phyloP scores from a whole-genome alignment of 2,888 invertebrate species.

The Dysmachus trigonus region DNA sequence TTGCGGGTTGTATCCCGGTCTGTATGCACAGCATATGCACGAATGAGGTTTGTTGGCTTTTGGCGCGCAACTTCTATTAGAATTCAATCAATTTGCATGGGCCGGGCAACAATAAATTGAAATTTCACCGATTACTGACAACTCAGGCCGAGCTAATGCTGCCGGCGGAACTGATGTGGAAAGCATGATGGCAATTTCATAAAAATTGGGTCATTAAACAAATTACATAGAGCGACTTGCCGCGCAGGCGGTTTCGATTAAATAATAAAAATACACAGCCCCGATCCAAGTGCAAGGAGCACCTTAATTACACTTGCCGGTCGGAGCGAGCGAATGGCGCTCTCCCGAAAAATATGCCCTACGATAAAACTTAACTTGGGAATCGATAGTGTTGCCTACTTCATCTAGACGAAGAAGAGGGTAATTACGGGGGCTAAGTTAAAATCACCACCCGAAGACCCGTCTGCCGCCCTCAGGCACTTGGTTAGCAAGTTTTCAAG shows the following conservation, averaged over 20 bases:
- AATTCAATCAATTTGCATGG: constrained; percentile 25
- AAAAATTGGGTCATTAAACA: constrained; percentile 8
- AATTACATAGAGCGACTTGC: background rate
- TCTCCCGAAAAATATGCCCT: background rate
- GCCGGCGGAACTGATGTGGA: background rate
- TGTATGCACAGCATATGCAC: background rate
- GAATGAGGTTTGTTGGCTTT: constrained; percentile 23
- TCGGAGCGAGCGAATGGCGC: background rate
- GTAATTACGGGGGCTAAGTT: background rate
- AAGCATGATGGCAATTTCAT: background rate
- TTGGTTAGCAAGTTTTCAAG: background rate
- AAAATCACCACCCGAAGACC: background rate
- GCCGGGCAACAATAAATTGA: constrained; percentile 14
- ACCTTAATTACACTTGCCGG: background rate
- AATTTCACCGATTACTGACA: constrained; percentile 18
- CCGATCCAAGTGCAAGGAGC: background rate
- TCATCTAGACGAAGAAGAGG: background rate
- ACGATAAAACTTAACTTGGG: background rate
- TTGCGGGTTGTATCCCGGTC: constrained; percentile 3
- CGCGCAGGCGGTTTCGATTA: background rate
- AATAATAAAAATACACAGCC: background rate
- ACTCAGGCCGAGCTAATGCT: background rate
- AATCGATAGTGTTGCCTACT: background rate
- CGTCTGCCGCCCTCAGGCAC: background rate
- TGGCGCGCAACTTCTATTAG: constrained; percentile 14